These are phyloP conservation scores for Leuciscus waleckii DNA, from an alignment of 2,797 vertebrate species.

Conservation along the genomic window DNA sequence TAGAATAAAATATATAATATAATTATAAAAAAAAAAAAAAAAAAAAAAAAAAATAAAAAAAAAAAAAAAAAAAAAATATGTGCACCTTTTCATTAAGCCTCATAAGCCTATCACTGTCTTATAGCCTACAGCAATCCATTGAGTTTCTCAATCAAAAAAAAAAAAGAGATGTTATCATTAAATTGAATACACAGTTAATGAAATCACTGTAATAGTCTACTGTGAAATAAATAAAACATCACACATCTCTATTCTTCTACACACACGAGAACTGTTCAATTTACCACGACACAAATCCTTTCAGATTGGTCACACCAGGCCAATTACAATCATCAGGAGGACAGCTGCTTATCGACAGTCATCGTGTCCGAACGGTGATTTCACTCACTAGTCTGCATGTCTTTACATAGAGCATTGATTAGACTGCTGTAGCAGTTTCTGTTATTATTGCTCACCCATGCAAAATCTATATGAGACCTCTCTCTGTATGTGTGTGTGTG, in stretches of 20 bases:
- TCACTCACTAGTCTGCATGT: conserved; percentile 74
- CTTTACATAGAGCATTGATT: conserved; percentile 78
- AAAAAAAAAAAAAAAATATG: neutral
- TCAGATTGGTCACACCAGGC: conserved; percentile 35
- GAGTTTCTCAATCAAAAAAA: neutral
- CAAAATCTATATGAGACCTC: conserved; percentile 74
- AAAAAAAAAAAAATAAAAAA: neutral
- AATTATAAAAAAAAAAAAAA: neutral
- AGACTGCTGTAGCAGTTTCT: conserved; percentile 77
- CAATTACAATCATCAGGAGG: conserved; percentile 44
- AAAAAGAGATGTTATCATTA: neutral
- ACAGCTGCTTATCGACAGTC: conserved; percentile 54
- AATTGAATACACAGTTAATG: neutral
- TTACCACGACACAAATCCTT: conserved; percentile 40
- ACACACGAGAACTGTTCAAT: conserved; percentile 18
- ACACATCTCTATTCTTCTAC: neutral
- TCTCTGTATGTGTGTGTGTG: neutral
- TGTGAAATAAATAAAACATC: neutral
- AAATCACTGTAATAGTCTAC: neutral
- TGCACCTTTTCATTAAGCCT: neutral
- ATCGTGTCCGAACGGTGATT: conserved; percentile 79
- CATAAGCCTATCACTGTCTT: neutral
- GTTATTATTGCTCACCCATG: conserved; percentile 79
- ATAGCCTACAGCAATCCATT: neutral
- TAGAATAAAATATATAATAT: neutral